These are phyloP conservation scores for Gymnodraco acuticeps DNA, from an alignment of 2,797 vertebrate genomes.

Conservation along the genomic window DNA sequence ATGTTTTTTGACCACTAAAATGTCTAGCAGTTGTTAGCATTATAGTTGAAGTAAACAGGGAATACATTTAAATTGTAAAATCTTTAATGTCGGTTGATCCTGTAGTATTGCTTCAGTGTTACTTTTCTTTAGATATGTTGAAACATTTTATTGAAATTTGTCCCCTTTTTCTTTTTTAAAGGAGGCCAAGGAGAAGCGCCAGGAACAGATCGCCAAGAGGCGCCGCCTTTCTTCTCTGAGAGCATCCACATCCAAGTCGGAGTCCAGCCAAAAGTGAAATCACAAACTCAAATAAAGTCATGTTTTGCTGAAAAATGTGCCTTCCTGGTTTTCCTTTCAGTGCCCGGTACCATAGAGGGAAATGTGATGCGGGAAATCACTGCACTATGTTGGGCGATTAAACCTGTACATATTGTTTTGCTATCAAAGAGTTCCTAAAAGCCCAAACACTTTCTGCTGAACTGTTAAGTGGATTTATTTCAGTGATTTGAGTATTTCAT, in stretches of 20 bases:
- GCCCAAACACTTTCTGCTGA: too few species aligned
- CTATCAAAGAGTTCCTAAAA: too few species aligned
- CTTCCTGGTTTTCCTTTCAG: not conserved
- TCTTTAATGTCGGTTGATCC: too few species aligned
- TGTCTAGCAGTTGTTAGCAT: too few species aligned
- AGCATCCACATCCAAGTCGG: conserved; percentile 97
- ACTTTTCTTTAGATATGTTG: conserved; percentile 1
- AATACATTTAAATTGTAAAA: too few species aligned
- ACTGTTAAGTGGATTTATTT: too few species aligned
- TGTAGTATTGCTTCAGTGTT: fast-evolving
- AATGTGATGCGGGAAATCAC: not conserved
- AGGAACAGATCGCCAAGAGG: conserved; percentile 98
- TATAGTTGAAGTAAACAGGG: too few species aligned
- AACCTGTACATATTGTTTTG: too few species aligned
- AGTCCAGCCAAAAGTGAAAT: conserved; percentile 97
- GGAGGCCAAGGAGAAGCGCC: conserved; percentile 99
- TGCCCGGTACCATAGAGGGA: not conserved
- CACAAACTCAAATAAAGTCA: conserved; percentile 74
- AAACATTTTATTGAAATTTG: conserved; percentile 10
- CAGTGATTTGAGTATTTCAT: too few species aligned
- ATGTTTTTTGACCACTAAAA: too few species aligned
- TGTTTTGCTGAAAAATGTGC: conserved; percentile 68
- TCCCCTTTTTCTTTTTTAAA: conserved; percentile 53
- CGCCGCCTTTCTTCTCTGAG: conserved; percentile 97
- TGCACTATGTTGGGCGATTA: too few species aligned